These are phyloP conservation scores for Pectinophora gossypiella DNA, from an alignment of 1,140 invertebrate species.

Conservation along the genomic window DNA sequence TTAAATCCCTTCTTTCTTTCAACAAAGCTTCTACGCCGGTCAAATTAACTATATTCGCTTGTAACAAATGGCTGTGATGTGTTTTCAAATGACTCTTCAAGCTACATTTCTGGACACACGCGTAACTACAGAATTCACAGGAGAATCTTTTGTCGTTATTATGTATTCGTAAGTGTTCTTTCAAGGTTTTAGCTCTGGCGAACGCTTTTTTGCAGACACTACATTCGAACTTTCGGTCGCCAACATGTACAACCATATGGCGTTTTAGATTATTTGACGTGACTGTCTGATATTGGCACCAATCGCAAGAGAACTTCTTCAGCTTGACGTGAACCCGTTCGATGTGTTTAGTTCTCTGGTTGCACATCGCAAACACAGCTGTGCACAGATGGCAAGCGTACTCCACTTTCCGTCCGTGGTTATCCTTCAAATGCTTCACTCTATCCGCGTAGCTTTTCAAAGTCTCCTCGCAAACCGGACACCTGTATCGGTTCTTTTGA, in stretches of 20 bases:
- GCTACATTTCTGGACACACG: constrained; percentile 70
- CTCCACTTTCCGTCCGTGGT: constrained; percentile 51
- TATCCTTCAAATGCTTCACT: constrained; percentile 61
- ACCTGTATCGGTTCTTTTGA: constrained; percentile 45
- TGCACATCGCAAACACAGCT: constrained; percentile 50
- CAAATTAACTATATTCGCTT: too few relatives aligned
- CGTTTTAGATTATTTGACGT: constrained; percentile 46
- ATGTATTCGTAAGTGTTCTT: constrained; percentile 72
- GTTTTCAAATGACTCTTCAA: constrained; percentile 59
- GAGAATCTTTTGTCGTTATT: constrained; percentile 60
- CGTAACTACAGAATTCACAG: constrained; percentile 74
- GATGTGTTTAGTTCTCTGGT: constrained; percentile 62
- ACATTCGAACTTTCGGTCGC: constrained; percentile 52
- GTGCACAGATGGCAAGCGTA: constrained; percentile 61
- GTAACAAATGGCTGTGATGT: too few relatives aligned
- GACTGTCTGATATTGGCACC: constrained; percentile 58
- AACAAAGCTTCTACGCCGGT: too few relatives aligned
- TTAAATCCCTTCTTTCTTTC: too few relatives aligned
- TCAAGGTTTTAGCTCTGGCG: constrained; percentile 66
- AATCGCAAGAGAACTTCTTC: constrained; percentile 54
- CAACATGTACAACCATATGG: constrained; percentile 55
- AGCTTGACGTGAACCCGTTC: constrained; percentile 57
- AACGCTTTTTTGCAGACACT: constrained; percentile 72
- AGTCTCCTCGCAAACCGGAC: constrained; percentile 67
- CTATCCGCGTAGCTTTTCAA: constrained; percentile 71